phyloP scores from a whole-genome alignment of 2,888 invertebrate genomes.

The Pammene aurita region DNA sequence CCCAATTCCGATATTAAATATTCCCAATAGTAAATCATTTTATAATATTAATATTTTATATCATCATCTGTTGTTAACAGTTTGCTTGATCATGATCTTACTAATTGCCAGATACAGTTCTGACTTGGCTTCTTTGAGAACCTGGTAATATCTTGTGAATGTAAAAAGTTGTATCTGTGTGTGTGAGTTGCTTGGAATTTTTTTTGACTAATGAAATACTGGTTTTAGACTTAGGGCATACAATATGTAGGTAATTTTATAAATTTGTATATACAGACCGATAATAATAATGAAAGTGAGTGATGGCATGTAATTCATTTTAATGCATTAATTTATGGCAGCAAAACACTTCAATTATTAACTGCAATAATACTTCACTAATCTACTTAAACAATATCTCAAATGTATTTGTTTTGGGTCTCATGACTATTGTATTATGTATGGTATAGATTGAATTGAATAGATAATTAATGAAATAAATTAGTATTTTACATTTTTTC shows the following conservation, averaged over 20 bases:
- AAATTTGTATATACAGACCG: slow-evolving; percentile 73
- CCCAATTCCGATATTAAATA: no score
- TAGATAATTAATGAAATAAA: slow-evolving; percentile 47
- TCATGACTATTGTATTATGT: slow-evolving; percentile 60
- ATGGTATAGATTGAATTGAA: slow-evolving; percentile 57
- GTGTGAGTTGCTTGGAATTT: slow-evolving; percentile 47
- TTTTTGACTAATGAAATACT: slow-evolving; percentile 47
- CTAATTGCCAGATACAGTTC: slow-evolving; percentile 5
- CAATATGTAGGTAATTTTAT: slow-evolving; percentile 65
- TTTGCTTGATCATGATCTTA: slow-evolving; percentile 13
- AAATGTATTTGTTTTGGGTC: slow-evolving; percentile 56
- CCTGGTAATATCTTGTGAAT: slow-evolving; percentile 39
- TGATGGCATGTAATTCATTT: slow-evolving; percentile 27
- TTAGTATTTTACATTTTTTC: slow-evolving; percentile 51
- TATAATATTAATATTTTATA: slow-evolving; percentile 15
- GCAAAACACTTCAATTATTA: slow-evolving; percentile 44
- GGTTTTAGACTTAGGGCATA: slow-evolving; percentile 42
- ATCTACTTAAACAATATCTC: slow-evolving; percentile 48
- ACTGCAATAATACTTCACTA: slow-evolving; percentile 55
- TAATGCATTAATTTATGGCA: slow-evolving; percentile 37
- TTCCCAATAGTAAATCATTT: no score
- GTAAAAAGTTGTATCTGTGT: slow-evolving; percentile 43
- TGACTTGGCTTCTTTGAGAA: slow-evolving; percentile 19
- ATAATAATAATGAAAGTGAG: slow-evolving; percentile 55
- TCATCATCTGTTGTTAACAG: slow-evolving; percentile 22